A percentile compares a stretch with the other conserved stretches of the same genome.
phyloP scores from a whole-genome alignment of 1,140 invertebrate genomes.

The Polypedilum pembai region DNA sequence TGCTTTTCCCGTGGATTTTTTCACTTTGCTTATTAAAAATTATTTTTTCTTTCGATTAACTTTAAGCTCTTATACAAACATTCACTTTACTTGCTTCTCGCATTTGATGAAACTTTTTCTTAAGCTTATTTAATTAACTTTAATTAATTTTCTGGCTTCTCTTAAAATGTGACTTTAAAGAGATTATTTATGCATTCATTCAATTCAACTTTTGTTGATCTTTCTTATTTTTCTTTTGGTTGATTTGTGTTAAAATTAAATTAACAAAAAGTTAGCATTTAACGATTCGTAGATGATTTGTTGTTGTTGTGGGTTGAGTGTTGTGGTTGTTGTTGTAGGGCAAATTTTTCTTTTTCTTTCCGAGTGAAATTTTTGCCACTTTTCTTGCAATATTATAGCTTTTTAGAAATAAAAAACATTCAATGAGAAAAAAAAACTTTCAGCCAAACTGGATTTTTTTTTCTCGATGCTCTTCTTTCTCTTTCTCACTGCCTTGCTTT shows the following conservation, averaged over 20 bases:
- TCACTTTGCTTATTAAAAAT: too few relatives aligned
- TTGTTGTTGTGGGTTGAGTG: background rate
- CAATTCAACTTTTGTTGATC: too few relatives aligned
- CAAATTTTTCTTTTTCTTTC: background rate
- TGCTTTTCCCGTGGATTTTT: background rate
- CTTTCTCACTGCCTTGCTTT: background rate
- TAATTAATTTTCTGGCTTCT: too few relatives aligned
- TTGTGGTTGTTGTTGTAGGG: background rate
- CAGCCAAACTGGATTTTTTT: slow-evolving; percentile 16
- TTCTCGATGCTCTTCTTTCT: background rate
- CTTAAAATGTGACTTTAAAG: too few relatives aligned
- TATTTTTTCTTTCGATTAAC: background rate
- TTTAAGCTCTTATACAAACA: background rate
- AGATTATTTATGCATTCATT: too few relatives aligned
- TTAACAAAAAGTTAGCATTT: background rate
- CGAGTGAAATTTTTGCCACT: slow-evolving; percentile 11
- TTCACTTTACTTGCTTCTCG: background rate
- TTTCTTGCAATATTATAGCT: background rate
- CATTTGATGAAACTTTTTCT: too few relatives aligned
- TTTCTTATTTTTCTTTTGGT: background rate
- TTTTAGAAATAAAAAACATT: background rate
- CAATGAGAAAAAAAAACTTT: background rate
- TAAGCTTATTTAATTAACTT: too few relatives aligned
- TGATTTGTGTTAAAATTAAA: background rate
- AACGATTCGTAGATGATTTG: background rate